Percentiles rank a stretch among this genome's conserved stretches.
Conservation (phyloP, 2,113 vertebrate genomes). For the Bungarus multicinctus region DNA sequence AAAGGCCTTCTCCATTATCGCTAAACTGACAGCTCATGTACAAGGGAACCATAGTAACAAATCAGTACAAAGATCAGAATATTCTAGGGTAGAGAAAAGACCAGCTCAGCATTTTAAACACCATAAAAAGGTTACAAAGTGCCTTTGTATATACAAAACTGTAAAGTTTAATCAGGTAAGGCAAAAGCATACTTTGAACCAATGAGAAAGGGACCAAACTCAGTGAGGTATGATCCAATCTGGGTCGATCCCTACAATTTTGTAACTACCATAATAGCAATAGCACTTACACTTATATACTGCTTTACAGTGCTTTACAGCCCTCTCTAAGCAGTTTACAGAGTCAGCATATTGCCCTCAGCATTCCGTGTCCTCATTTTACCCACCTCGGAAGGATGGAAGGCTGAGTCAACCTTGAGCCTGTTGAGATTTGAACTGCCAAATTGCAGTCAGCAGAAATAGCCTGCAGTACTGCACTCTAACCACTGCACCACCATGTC, state of each 20-base stretch:
- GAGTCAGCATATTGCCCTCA: too few relatives aligned
- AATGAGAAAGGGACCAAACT: not conserved
- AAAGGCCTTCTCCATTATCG: not conserved
- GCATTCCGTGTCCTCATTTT: too few relatives aligned
- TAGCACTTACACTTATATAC: too few relatives aligned
- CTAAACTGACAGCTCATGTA: not conserved
- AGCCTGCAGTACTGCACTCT: too few relatives aligned
- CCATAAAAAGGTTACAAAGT: not conserved
- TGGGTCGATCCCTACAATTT: not conserved
- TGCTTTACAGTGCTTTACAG: too few relatives aligned
- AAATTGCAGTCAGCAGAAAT: too few relatives aligned
- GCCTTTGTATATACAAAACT: not conserved
- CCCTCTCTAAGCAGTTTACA: too few relatives aligned
- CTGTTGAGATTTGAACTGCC: too few relatives aligned
- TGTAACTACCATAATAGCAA: too few relatives aligned
- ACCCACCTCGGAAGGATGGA: too few relatives aligned
- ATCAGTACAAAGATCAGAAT: not conserved
- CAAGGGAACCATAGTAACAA: not conserved
- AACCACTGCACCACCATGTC: not conserved
- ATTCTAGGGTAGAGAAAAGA: not conserved
- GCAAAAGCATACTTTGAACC: not conserved
- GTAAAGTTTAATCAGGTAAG: not conserved
- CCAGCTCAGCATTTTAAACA: not conserved
- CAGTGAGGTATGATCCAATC: not conserved
- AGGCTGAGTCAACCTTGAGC: too few relatives aligned